Base-by-base conservation (phyloP, 2,888 invertebrate species). In the Mythimna impura region DNA sequence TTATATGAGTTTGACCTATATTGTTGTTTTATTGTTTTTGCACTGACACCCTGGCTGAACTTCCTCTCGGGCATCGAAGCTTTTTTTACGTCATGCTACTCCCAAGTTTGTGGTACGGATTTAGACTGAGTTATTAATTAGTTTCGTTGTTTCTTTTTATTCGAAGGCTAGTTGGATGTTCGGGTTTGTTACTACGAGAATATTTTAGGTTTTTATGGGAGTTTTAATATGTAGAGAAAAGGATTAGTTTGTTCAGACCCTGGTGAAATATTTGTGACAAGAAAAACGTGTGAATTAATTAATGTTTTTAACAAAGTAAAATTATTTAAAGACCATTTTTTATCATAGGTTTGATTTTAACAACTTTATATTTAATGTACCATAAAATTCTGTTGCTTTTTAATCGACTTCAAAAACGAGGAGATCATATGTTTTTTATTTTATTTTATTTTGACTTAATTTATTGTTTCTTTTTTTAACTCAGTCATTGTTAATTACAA, bases 71-170 rank as follows among this genome's bases (percentile, higher is more conserved):
- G 73, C 74, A 75, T 77, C 67, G 70, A 47, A 57, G 71, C 70
- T 83, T 85, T 83, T 77, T 80, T 72, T 61, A 71, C 69, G 74
- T 73, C 81, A 73, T 67, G 73, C 67, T 76, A 12, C 40, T 17
- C 22, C 66, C 63, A 78, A 82, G 77, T 78, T 86, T 76, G 79
- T 22, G 66, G 68, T 62, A 54, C 55, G 74, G 61, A 73, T 74
- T 85, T 65, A 74, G 74, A 73, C 76, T 22, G 43, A 62, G 66
- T 83, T 80, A 81, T 83, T 83, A 85, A 85, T 86, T 85, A 80
- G 78, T 81, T 78, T 78, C 65, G 73, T 71, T 68, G 50, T 62
- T 5, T 58, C 25, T 70, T 73, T 73, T 66, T 67, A 47, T 61
- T 61, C 3, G 20, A 3, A 0, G 20, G 30, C 36, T 58, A 34